Base-by-base conservation (phyloP, 2,113 vertebrate species). In the Megaceryle torquata region DNA sequence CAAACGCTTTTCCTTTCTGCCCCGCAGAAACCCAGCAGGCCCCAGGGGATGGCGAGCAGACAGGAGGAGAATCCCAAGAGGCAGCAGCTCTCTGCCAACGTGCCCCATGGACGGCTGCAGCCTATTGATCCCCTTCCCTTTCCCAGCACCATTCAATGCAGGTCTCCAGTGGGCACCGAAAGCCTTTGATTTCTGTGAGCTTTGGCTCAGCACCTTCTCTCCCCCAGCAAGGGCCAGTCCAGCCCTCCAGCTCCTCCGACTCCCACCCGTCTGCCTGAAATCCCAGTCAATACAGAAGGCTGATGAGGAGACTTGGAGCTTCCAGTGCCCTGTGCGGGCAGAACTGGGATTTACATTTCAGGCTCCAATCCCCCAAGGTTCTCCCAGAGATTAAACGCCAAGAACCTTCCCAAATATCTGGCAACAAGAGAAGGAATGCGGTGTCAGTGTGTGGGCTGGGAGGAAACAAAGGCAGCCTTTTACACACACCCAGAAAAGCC, bases 381-480 rank as follows among this genome's bases (percentile, higher is more conserved):
- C 93, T 94, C 65, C 59, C 0, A 19, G 33, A 69, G 95, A 89
- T 85, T 83, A 96, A 93, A 72, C 83, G 15, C 33, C 4, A 5
- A 83, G 61, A 92, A 83, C 67, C 81, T 90, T 51, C 89, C 65
- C 1, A 11, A 86, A 89, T 94, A 79, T 86, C 68, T 91, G 74
- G 95, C 91, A 96, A 57, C 82, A 19, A 92, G 82, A 95, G 72
- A 48, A 96, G 93, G 91, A 96, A 97, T 88, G 84, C 5, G 4
- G 65, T 57, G 75, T 90, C 90, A 89, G 86, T 80, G 81, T 57
- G 96, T 95, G 94, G 82, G 88, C 95, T 35, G 74, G 64, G 54
- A 89, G 41, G 74, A 96, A 97, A 97, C 91, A 94, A 96, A 96
- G 94, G 89, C 79, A 12, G 84, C 92, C 64, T 91, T 95, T 91